Base-by-base conservation (phyloP, 2,888 invertebrate species). In the Drosophila niveifrons region DNA sequence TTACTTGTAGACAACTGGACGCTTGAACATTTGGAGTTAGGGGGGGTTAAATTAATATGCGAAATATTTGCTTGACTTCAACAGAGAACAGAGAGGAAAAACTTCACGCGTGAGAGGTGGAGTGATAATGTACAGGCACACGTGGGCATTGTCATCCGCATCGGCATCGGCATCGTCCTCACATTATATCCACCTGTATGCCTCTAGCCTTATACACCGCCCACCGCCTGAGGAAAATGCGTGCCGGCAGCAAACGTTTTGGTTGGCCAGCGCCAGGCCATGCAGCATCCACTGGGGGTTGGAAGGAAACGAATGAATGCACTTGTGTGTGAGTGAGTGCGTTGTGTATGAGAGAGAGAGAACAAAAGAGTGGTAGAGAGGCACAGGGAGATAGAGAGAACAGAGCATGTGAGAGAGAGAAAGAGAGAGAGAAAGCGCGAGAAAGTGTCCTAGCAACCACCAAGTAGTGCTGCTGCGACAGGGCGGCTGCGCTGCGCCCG, bases 211-310 rank as follows among this genome's bases (percentile, higher is more conserved):
- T 52, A 2, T 2, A 8, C 11, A 13, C 28, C 9, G 6, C 15
- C 8, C 28, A 8, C 11, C 44, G 61, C 61, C 47, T 10, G 48
- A 46, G 68, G 18, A 47, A 65, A 68, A 59, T 71, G 74, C 80
- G 75, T 80, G 78, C 69, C 77, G 61, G 67, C 89, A 88, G 84
- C 82, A 76, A 80, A 65, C 79, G 82, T 72, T 88, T 86, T 87
- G 88, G 88, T 88, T 88, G 88, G 88, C 82, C 81, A 82, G 73
- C 56, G 71, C 71, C 67, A 71, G 53, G 43, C 65, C 53, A 64
- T 28, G 59, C 85, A 83, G 82, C 85, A 80, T 79, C 80, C 80
- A 59, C 51, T 56, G 68, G 71, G 86, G 83, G 82, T 87, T 83
- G 87, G 41, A 69, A 56, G 47, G 48, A 47, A 55, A 13, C 23